Percentiles rank a stretch among this genome's conserved stretches.
phyloP scores from a whole-genome alignment of 2,113 vertebrate species.

The Melanerpes aurifrons region DNA sequence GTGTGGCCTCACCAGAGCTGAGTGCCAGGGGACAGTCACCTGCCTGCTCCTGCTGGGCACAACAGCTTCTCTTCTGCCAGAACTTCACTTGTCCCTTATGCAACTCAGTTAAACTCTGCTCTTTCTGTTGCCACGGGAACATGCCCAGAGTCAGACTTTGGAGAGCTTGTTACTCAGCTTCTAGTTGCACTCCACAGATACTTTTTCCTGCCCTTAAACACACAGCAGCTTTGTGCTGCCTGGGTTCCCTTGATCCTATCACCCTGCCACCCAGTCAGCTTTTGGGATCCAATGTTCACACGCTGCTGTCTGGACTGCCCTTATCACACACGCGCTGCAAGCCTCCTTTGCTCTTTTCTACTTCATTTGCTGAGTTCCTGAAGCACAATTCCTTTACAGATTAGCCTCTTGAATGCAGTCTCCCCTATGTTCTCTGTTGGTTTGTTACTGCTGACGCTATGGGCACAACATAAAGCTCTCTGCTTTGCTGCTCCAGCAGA shows the following conservation, averaged over 20 bases:
- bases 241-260: conserved; percentile 69
- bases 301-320: conserved; percentile 65
- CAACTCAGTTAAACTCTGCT: neutral
- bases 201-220: neutral
- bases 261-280: conserved; percentile 47
- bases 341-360: conserved; percentile 16
- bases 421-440: conserved; percentile 17
- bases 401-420: conserved; percentile 57
- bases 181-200: neutral
- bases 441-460: neutral
- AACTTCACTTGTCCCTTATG: neutral
- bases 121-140: neutral
- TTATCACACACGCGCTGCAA: conserved; percentile 58
- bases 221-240: conserved; percentile 34
- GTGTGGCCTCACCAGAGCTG: too few species aligned
- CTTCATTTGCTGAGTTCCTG: conserved; percentile 46
- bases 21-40: too few species aligned
- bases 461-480: neutral
- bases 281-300: conserved; percentile 70
- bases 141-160: neutral
- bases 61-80: neutral
- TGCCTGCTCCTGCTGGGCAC: too few species aligned
- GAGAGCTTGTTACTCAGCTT: neutral
- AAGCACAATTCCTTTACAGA: conserved; percentile 52
- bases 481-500: conserved; percentile 50